Evolutionary conservation across 1,140 invertebrate species (phyloP), one percentile per base, ranked within the genome.

Genomic region (Lordiphosa clarofinis): DNA sequence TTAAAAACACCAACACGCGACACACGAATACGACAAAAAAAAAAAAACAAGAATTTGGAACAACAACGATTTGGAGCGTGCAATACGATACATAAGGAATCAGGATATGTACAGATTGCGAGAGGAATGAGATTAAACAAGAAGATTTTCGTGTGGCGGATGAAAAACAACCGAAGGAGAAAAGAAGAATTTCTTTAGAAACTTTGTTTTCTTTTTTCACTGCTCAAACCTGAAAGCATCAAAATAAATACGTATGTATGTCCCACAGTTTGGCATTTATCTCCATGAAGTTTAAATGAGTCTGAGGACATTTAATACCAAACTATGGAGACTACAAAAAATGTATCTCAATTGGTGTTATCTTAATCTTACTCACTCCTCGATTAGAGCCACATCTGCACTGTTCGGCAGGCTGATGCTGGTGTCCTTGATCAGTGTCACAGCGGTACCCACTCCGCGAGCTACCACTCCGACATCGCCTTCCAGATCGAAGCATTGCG

Each of bases 381-480:
- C 93, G 46, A 90, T 88, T 15, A 89, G 87, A 6, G 82, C 65
- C 40, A 71, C 89, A 50, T 91, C 90, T 8, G 73, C 56, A 53
- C 87, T 78, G 39, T 76, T 86, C 2, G 81, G 81, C 31, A 89
- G 70, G 48, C 68, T 88, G 61, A 91, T 91, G 28, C 40, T 70
- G 12, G 91, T 90, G 31, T 92, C 74, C 82, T 92, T 92, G 2
- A 93, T 90, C 21, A 96, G 90, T 1, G 94, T 95, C 0, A 96
- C 96, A 7, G 95, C 95, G 13, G 96, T 97, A n/a, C 96, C 97
- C 59, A 98, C 96, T 0, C 97, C 97, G 46, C 98, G 91, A 0
- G 94, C 94, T 4, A 99, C 97, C 50, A 99, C 97, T 0, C 97
- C 97, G 24, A 96, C 97, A 89, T 99, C 98, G 3, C 97, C 97